Percentiles rank a stretch among this genome's conserved stretches.
These are phyloP conservation scores for Reticulitermes speratus DNA, from an alignment of 1,140 invertebrate genomes.

Conservation along the genomic window DNA sequence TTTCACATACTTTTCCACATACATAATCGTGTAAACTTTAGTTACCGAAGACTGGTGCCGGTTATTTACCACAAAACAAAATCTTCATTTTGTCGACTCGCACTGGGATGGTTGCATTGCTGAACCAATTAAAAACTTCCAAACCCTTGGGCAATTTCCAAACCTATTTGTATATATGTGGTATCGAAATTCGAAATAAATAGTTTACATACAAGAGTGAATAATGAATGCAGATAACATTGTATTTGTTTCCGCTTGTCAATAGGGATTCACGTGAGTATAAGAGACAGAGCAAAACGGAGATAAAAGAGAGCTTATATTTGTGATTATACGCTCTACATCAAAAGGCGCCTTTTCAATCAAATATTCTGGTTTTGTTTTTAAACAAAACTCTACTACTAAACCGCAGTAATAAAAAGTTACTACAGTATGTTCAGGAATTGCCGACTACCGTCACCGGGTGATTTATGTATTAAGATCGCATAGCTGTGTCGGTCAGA, in stretches of 20 bases:
- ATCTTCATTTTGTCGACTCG: neutral
- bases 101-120: neutral
- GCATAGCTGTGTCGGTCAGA: too few relatives aligned
- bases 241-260: neutral
- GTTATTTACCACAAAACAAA: neutral
- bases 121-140: conserved; percentile 6
- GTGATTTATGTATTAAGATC: too few relatives aligned
- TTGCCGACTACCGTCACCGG: too few relatives aligned
- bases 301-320: neutral
- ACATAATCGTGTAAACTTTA: neutral
- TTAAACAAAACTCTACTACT: neutral
- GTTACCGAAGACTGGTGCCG: neutral
- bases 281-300: neutral
- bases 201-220: neutral
- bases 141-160: neutral
- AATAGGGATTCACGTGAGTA: neutral
- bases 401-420: too few relatives aligned
- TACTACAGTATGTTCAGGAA: too few relatives aligned
- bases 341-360: conserved; percentile 15
- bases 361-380: neutral
- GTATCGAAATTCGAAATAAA: conserved; percentile 9
- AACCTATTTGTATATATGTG: neutral
- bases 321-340: neutral
- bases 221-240: neutral
- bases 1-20: neutral